Evolutionary conservation across 2,113 vertebrate species (phyloP).

Genomic region (Holacanthus passer): DNA sequence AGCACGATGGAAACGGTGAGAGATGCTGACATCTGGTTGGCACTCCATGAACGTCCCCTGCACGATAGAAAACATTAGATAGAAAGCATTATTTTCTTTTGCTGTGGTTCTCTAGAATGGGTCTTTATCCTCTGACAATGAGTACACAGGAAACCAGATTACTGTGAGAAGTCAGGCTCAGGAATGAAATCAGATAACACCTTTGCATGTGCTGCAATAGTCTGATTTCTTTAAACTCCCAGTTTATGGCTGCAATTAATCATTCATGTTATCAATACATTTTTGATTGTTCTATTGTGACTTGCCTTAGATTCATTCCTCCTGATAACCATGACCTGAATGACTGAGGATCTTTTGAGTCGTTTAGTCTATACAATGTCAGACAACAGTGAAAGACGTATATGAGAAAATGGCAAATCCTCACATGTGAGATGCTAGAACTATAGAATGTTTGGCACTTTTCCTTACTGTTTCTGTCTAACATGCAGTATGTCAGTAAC

Average conservation of each 20-base stretch:
- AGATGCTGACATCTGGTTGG: constrained; percentile 95
- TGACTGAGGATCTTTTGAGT: too few relatives aligned
- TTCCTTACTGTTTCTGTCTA: too few relatives aligned
- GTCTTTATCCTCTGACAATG: too few relatives aligned
- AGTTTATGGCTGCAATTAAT: not conserved
- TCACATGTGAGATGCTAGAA: not conserved
- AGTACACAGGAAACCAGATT: not conserved
- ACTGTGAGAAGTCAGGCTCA: too few relatives aligned
- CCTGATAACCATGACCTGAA: too few relatives aligned
- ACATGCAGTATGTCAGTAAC: not conserved
- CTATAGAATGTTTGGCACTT: not conserved
- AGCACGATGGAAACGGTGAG: constrained; percentile 94
- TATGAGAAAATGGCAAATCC: not conserved
- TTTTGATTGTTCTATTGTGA: too few relatives aligned
- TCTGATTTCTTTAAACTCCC: not conserved
- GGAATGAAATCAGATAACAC: not conserved
- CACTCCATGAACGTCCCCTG: constrained; percentile 99
- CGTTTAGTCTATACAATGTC: not conserved
- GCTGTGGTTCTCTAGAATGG: too few relatives aligned
- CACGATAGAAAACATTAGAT: not conserved
- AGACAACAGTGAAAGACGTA: not conserved
- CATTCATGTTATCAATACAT: not conserved
- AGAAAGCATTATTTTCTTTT: too few relatives aligned
- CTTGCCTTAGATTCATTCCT: too few relatives aligned
- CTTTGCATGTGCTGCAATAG: not conserved